Conservation (phyloP, 2,113 vertebrate species). For the Triplophysa rosa region DNA sequence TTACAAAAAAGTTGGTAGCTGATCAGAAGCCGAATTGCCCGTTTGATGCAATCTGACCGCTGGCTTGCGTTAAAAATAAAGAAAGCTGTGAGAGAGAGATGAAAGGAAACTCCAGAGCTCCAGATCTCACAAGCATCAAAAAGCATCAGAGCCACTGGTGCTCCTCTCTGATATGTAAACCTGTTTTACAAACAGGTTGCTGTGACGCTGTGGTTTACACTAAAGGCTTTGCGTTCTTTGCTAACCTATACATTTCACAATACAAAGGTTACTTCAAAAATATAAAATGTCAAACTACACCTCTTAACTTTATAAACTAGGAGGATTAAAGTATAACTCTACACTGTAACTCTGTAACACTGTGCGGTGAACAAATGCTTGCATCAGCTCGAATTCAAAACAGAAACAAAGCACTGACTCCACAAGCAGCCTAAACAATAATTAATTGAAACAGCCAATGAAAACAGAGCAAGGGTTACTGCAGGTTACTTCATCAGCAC, state of each 20-base stretch:
- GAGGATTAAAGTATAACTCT: constrained; percentile 22
- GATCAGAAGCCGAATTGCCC: constrained; percentile 7
- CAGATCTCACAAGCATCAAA: neutral
- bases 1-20: neutral
- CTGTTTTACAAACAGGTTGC: neutral
- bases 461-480: constrained; percentile 53
- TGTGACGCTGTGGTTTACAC: neutral
- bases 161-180: neutral
- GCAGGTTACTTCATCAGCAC: constrained; percentile 8
- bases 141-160: neutral
- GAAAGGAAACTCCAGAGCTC: neutral
- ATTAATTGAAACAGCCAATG: constrained; percentile 53
- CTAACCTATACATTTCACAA: neutral
- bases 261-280: constrained; percentile 1
- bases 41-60: neutral
- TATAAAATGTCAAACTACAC: neutral
- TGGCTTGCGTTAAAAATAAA: constrained; percentile 7
- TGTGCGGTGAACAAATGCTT: neutral
- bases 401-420: constrained; percentile 25
- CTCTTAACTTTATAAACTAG: neutral
- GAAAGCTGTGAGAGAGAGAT: neutral
- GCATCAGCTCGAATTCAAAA: neutral
- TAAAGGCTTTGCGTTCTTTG: neutral
- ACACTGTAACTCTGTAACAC: no score
- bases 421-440: constrained; percentile 46